phyloP scores from a whole-genome alignment of 2,888 invertebrate species.

The Julus scandinavius region DNA sequence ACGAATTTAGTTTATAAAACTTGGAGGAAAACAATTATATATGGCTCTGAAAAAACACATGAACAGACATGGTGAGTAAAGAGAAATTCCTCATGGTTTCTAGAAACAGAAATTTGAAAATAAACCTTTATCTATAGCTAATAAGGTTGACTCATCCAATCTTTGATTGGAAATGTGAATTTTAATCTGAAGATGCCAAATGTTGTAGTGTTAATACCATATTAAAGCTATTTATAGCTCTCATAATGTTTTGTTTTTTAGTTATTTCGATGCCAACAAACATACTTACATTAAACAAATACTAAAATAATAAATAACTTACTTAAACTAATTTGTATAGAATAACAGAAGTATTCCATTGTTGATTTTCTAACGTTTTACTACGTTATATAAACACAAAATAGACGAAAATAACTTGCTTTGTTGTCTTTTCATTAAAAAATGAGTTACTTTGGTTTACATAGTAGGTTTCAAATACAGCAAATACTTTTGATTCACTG shows the following conservation, averaged over 20 bases:
- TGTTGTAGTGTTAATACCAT: too few relatives aligned
- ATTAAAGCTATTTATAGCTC: too few relatives aligned
- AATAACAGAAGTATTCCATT: too few relatives aligned
- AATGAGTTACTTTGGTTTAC: not conserved
- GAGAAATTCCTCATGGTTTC: not conserved
- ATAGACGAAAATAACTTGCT: too few relatives aligned
- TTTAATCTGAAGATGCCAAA: too few relatives aligned
- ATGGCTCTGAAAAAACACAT: constrained; percentile 26
- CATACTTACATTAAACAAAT: too few relatives aligned
- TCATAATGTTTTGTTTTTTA: too few relatives aligned
- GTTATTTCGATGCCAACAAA: too few relatives aligned
- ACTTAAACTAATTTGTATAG: too few relatives aligned
- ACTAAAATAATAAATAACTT: too few relatives aligned
- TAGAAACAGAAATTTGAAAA: not conserved
- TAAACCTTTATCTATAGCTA: not conserved
- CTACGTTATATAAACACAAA: not conserved
- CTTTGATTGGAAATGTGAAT: too few relatives aligned
- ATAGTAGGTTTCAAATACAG: not conserved
- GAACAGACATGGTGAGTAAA: not conserved
- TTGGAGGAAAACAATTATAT: not conserved
- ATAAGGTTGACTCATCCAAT: not conserved
- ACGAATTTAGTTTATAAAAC: not conserved
- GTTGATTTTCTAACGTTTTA: not conserved
- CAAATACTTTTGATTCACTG: not conserved
- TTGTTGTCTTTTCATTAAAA: not conserved